Percentiles rank a stretch among this genome's conserved stretches.
These are phyloP conservation scores for Hystrix brachyura DNA, from an alignment of 2,113 vertebrate species.

Conservation along the genomic window DNA sequence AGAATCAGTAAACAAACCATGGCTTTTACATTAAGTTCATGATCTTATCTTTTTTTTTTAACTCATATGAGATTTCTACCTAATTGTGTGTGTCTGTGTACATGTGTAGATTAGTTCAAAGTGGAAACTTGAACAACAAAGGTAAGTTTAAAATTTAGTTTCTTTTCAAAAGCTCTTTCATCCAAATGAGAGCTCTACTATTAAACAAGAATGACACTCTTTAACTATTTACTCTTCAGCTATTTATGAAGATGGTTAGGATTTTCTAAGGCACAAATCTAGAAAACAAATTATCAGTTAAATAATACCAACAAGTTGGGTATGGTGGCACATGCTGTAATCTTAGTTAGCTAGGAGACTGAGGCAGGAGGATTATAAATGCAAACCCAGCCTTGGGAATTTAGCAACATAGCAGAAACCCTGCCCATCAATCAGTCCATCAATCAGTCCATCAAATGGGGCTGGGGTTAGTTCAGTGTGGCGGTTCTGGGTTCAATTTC, in stretches of 20 bases:
- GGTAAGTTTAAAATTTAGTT: neutral
- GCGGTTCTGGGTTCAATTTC: neutral
- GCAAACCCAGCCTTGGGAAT: neutral
- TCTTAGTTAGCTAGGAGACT: neutral
- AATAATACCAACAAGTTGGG: neutral
- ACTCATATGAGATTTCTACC: neutral
- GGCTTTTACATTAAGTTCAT: neutral
- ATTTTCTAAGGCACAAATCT: neutral
- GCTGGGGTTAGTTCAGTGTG: neutral
- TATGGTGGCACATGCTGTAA: neutral
- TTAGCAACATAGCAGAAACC: neutral
- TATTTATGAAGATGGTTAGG: neutral
- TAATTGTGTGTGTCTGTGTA: neutral
- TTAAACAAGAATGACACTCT: neutral
- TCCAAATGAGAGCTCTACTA: neutral
- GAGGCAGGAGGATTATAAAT: neutral
- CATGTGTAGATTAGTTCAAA: neutral
- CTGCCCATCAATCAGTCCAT: neutral
- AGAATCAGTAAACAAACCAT: neutral
- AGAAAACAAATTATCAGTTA: constrained; percentile 13
- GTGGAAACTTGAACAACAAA: neutral
- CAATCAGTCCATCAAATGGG: too few species aligned
- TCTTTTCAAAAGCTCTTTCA: neutral
- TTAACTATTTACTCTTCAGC: neutral
- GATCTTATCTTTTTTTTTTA: neutral